phyloP scores from a whole-genome alignment of 2,113 vertebrate species.

The Geococcyx californianus region DNA sequence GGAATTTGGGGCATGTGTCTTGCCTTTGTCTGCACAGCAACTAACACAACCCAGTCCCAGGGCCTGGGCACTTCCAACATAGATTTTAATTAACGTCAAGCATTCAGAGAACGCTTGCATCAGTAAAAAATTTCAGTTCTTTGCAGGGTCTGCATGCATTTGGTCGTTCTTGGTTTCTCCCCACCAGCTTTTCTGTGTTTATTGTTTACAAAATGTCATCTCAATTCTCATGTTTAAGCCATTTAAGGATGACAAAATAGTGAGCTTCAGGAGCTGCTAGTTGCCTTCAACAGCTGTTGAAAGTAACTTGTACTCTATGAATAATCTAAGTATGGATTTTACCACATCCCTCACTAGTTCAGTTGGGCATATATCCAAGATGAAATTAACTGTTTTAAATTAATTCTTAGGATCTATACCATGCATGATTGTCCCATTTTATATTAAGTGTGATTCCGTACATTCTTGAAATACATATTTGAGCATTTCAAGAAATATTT shows the following conservation, averaged over 20 bases:
- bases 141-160: rapidly evolving
- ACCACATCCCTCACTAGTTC: neutral
- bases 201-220: rapidly evolving
- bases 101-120: rapidly evolving
- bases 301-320: neutral
- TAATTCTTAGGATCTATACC: neutral
- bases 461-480: neutral
- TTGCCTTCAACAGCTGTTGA: neutral
- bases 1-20: neutral
- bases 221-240: neutral
- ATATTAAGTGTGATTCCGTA: neutral
- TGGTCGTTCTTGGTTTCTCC: neutral
- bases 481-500: neutral
- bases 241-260: neutral
- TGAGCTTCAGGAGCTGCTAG: neutral
- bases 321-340: neutral
- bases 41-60: neutral
- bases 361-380: neutral
- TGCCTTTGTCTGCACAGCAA: neutral
- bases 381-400: neutral
- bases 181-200: neutral
- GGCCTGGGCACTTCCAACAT: neutral
- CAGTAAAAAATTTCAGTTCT: neutral
- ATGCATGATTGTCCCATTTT: neutral
- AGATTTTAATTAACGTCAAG: neutral